Evolutionary conservation across 1,140 invertebrate genomes (phyloP), one percentile per base, ranked within the genome.

Genomic region (Pseudomyrmex gracilis): DNA sequence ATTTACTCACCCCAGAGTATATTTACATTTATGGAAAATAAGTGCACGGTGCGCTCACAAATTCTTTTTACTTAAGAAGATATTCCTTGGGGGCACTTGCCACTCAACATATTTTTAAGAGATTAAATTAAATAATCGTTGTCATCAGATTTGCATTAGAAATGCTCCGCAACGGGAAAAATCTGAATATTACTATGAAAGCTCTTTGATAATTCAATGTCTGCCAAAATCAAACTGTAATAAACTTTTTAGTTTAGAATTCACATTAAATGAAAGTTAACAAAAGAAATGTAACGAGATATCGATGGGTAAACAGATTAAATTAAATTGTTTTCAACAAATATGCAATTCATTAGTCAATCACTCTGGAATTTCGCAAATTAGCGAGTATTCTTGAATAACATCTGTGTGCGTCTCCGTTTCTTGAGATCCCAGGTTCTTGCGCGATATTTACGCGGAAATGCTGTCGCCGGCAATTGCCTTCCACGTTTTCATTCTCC

Each of bases 11-110:
- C 20, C 22, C 43, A 34, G 45, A 71, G 76, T 70, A 58, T 71
- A 80, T 80, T 80, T 80, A 80, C 76, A 80, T 80, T 80, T 80
- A 80, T 71, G 76, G 66, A 71, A 80, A 80, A 71, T 71, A 80
- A 80, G 53, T 70, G 67, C 43, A 13, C 55, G 15, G 43, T 80
- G 76, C 22, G 34, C 34, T 34, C 34, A 34, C 34, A 80, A 80
- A 80, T 71, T n/a, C 53, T 58, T 43, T 71, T 70, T 70, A 58
- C 17, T 49, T 60, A 80, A 71, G 43, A 51, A 58, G 49, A 70
- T 70, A 53, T 9, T 70, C 15, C 49, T 34, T 17, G 15, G 13
- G 20, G 43, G 15, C 15, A 53, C 43, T 13, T 22, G 51, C 2
- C 51, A 51, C 43, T 78, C 64, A 13, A 7, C 24, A 22, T 55